Conservation (phyloP, 2,797 vertebrate species). For the Cryptoblepharus egeriae region DNA sequence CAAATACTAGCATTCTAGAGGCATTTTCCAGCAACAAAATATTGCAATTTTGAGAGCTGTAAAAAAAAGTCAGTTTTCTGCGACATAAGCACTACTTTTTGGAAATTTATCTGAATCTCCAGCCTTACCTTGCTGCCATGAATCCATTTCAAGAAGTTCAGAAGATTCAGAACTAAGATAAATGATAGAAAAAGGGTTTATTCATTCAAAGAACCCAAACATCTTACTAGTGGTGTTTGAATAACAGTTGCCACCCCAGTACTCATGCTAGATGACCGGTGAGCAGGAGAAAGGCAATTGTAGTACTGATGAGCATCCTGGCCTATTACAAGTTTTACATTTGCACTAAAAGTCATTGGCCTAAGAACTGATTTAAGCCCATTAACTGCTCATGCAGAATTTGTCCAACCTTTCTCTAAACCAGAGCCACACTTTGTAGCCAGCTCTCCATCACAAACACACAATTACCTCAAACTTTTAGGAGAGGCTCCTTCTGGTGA, state of each 20-base stretch:
- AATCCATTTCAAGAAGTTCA: not conserved
- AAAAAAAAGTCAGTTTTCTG: not conserved
- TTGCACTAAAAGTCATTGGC: not conserved
- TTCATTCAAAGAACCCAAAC: not conserved
- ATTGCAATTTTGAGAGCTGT: not conserved
- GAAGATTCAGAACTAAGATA: slow-evolving; percentile 24
- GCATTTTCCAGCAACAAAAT: not conserved
- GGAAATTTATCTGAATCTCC: not conserved
- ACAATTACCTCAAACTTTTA: slow-evolving; percentile 45
- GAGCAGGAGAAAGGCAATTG: not conserved
- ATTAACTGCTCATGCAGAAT: not conserved
- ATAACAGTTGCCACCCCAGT: not conserved
- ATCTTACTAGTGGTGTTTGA: not conserved
- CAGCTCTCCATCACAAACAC: not conserved
- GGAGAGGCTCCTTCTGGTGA: slow-evolving; percentile 40
- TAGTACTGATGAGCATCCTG: not conserved
- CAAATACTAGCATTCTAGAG: not conserved
- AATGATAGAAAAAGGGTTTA: not conserved
- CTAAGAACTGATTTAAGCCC: too few relatives aligned
- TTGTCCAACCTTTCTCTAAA: not conserved
- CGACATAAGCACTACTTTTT: not conserved
- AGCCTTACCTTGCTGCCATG: slow-evolving; percentile 17
- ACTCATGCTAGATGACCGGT: not conserved
- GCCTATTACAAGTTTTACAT: not conserved
- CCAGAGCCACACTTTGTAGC: not conserved